Base-by-base conservation (phyloP, 2,797 vertebrate species). In the Acipenser ruthenus region DNA sequence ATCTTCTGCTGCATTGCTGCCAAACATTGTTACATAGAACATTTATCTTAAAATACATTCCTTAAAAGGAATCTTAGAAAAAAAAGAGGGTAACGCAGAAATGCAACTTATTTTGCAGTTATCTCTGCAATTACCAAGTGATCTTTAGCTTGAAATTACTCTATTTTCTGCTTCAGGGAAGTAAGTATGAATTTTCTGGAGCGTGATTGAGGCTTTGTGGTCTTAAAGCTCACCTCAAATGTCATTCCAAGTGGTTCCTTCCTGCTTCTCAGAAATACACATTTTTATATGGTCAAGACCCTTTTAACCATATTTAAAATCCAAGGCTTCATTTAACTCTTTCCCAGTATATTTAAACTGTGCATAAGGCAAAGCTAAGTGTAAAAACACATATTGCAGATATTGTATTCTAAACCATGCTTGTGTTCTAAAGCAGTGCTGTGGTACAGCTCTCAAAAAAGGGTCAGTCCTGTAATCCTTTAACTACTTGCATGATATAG, bases 1-100 rank as follows among this genome's bases (percentile, higher is more conserved):
- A 75, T 79, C 78, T 77, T 72, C 70, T 70, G 68, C 76, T 63
- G 65, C 72, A 67, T 74, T 77, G 73, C 70, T 71, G 55, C 69
- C 62, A 68, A 66, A 69, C 75, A 78, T 72, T 73, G 74, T 50
- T 55, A 69, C 37, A 59, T 50, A 59, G 8, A 49, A 48, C 64
- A 74, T 80, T 76, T 67, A 76, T 83, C 66, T 74, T 71, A 65
- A 68, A 65, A 60, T 65, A 68, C 47, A 50, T 67, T 65, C 65
- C 65, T 74, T 73, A 59, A 71, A 70, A 62, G 74, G 10, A 58
- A 69, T 64, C 71, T 70, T 13, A 10, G 78, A 77, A 77, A 78
- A 86, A 9, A 80, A 76, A 75, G 71, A 68, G 61, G 6, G n/a
- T 64, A 11, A 67, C 50, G 67, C 51, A 47, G 65, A 10, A 3